Percentiles rank a stretch among this genome's conserved stretches.
phyloP scores from a whole-genome alignment of 2,888 invertebrate genomes.

The Hofmannophila pseudospretella region DNA sequence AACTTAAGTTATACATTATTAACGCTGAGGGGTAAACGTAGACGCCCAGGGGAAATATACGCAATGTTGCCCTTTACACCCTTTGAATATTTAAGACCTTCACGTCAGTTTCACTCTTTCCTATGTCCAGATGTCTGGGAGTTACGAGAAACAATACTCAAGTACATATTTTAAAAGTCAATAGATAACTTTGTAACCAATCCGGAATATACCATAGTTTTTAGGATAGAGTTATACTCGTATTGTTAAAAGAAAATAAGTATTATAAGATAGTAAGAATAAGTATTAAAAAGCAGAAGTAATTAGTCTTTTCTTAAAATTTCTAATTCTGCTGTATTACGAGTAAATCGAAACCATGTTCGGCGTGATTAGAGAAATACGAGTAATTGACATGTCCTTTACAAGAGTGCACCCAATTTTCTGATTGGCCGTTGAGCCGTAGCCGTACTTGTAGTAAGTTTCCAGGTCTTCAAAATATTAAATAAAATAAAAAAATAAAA shows the following conservation, averaged over 20 bases:
- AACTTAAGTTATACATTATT: conserved; percentile 11
- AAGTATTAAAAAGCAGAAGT: not conserved
- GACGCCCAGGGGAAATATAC: conserved; percentile 65
- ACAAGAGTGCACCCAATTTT: conserved; percentile 84
- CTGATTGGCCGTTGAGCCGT: conserved; percentile 81
- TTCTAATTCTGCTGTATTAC: not conserved
- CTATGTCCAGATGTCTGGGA: not conserved
- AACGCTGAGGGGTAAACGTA: conserved; percentile 35
- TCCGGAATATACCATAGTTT: too few relatives aligned
- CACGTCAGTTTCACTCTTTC: conserved; percentile 26
- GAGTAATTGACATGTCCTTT: conserved; percentile 84
- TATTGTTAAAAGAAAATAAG: not conserved
- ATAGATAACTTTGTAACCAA: too few relatives aligned
- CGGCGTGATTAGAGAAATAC: conserved; percentile 80
- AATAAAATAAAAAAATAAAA: too few relatives aligned
- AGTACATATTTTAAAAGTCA: conserved; percentile 2
- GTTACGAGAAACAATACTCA: not conserved
- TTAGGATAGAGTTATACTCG: too few relatives aligned
- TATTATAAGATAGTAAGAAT: not conserved
- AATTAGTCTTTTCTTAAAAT: not conserved
- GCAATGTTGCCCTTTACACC: conserved; percentile 71
- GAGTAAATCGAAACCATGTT: too few relatives aligned
- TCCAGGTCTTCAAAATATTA: conserved; percentile 87
- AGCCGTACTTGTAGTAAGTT: conserved; percentile 85
- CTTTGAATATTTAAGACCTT: conserved; percentile 67